These are phyloP conservation scores for Nomada hirtipes DNA, from an alignment of 2,888 invertebrate species.

Conservation along the genomic window DNA sequence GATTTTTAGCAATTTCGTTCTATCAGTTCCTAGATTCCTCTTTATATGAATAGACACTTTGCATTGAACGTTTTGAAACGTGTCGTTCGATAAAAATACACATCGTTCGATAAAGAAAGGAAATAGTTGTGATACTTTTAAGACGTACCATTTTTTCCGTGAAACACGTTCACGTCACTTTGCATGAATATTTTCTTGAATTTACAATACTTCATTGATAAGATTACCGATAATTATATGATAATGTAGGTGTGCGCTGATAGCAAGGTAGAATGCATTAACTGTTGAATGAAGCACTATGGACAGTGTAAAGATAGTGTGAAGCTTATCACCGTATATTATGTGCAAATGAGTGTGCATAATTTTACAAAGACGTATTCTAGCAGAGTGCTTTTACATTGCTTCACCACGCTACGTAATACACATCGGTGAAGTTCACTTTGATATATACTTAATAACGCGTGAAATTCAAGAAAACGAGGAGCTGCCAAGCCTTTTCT, in stretches of 20 bases:
- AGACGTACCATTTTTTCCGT: no score
- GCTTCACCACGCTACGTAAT: slow-evolving; percentile 45
- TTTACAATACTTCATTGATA: no score
- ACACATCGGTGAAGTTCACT: slow-evolving; percentile 56
- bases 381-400: slow-evolving; percentile 54
- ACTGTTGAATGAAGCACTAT: slow-evolving; percentile 62
- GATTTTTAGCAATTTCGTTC: no score
- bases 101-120: no score
- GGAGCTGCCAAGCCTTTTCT: slow-evolving; percentile 41
- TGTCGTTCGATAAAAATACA: no score
- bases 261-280: slow-evolving; percentile 55
- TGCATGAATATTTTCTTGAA: no score
- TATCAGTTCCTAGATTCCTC: no score
- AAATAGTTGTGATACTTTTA: no score
- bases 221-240: no score
- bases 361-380: slow-evolving; percentile 67
- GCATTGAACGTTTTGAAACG: no score
- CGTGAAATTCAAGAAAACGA: slow-evolving; percentile 63
- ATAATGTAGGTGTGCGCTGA: slow-evolving; percentile 31
- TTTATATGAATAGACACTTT: no score
- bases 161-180: no score
- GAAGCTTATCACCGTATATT: slow-evolving; percentile 63
- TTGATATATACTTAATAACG: slow-evolving; percentile 60
- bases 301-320: slow-evolving; percentile 60
- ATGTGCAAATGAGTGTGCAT: slow-evolving; percentile 70